Base-by-base conservation (phyloP, 1,140 invertebrate genomes). In the Atta cephalotes region DNA sequence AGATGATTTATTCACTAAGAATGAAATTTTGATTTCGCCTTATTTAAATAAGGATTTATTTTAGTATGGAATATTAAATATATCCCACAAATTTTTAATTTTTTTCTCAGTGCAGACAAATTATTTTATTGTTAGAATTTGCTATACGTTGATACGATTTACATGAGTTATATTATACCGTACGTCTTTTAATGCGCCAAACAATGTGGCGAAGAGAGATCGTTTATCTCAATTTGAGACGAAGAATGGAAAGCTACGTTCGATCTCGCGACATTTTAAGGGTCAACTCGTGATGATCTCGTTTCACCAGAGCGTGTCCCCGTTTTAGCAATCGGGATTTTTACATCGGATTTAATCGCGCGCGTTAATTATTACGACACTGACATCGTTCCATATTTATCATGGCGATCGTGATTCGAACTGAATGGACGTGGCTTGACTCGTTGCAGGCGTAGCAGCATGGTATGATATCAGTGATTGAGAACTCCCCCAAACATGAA, bases 401-500 rank as follows among this genome's bases (percentile, higher is more conserved):
- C 51, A 25, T 10, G 4, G 1, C 49, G 58, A 25, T 68, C 62
- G 31, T 49, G 58, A 66, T 7, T 60, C 31, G 63, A 5, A 63
- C 14, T 63, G n/a, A 58, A 21, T 6, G 49, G 12, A 58, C 16
- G 10, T 51, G 5, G 18, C 6, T 63, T 51, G 49, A 70, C 60
- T 63, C 35, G n/a, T 94, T 93, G 9, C 91, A 94, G 93, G 74
- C 90, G 86, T 71, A 89, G 72, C 92, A 93, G 91, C 91, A 94
- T 94, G 93, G 91, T 94, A 94, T 93, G 93, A 92, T 94, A 93
- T 86, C 72, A 90, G 89, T 82, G 88, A 78, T 87, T 89, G 82
- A 87, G 68, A 74, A 88, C 56, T 89, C 81, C 62, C 85, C 87
- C 82, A 91, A 94, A 92, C 80, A 95, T 94, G 93, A 95, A 93